A percentile compares a stretch with the other conserved stretches of the same genome.
phyloP scores from a whole-genome alignment of 2,113 vertebrate species.

The Riparia riparia region DNA sequence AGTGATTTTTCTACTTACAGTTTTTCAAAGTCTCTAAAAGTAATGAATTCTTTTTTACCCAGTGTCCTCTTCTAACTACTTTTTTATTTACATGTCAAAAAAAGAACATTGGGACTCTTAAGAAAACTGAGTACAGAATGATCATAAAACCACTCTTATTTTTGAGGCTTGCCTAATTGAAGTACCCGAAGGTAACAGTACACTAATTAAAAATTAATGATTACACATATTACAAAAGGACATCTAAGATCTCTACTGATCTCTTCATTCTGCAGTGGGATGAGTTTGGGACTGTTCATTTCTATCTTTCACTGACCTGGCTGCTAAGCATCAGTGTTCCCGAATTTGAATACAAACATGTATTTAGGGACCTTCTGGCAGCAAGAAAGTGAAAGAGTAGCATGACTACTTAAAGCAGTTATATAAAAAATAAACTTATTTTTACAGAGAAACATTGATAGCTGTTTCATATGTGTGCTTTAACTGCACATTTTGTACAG shows the following conservation, averaged over 20 bases:
- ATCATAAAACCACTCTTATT: neutral
- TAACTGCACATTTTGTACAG: neutral
- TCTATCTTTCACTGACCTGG: neutral
- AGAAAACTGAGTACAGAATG: neutral
- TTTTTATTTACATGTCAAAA: neutral
- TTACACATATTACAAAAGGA: neutral
- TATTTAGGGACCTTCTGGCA: neutral
- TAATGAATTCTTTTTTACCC: neutral
- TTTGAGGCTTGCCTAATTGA: neutral
- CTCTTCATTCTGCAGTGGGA: neutral
- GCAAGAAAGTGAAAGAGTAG: neutral
- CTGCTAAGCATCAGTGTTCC: neutral
- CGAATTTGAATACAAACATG: neutral
- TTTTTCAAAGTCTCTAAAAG: neutral
- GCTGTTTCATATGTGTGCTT: neutral
- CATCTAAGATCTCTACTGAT: neutral
- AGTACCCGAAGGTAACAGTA: neutral
- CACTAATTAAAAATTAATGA: neutral
- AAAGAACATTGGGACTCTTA: neutral
- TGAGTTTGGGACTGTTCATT: neutral
- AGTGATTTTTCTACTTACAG: neutral
- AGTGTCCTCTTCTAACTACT: neutral
- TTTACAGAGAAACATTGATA: neutral
- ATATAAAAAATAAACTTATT: neutral
- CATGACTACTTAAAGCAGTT: neutral